Evolutionary conservation across 2,113 vertebrate genomes (phyloP).

Genomic region (Peromyscus californicus): DNA sequence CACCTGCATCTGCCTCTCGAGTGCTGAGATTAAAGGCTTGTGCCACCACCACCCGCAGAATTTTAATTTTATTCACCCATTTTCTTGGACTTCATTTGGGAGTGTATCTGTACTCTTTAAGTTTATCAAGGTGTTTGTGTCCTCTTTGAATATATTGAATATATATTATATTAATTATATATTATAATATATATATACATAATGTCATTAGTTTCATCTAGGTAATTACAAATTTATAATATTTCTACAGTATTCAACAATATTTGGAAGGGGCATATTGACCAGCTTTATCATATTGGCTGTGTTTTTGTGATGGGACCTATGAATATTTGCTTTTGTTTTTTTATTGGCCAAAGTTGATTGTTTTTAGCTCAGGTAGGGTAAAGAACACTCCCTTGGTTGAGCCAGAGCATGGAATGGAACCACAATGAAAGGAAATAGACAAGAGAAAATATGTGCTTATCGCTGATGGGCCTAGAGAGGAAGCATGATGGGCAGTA

Average conservation of each 20-base stretch:
- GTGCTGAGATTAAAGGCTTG: too few species aligned
- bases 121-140: not conserved
- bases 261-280: not conserved
- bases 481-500: not conserved
- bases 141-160: not conserved
- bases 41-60: too few species aligned
- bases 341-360: not conserved
- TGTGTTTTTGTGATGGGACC: not conserved
- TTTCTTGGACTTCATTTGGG: not conserved
- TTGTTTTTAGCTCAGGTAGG: not conserved
- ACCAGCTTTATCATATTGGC: not conserved
- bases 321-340: not conserved
- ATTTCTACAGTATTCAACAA: not conserved
- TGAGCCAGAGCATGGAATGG: not conserved
- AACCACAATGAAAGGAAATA: not conserved
- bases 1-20: too few species aligned
- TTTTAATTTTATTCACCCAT: not conserved
- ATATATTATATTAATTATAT: too few species aligned
- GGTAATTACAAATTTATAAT: not conserved
- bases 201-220: not conserved
- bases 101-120: not conserved
- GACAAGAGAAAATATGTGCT: not conserved
- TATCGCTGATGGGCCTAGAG: not conserved
- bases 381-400: not conserved
- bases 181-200: too few species aligned